These are phyloP conservation scores for Nothobranchius furzeri DNA, from an alignment of 2,113 vertebrate genomes.

Conservation along the genomic window DNA sequence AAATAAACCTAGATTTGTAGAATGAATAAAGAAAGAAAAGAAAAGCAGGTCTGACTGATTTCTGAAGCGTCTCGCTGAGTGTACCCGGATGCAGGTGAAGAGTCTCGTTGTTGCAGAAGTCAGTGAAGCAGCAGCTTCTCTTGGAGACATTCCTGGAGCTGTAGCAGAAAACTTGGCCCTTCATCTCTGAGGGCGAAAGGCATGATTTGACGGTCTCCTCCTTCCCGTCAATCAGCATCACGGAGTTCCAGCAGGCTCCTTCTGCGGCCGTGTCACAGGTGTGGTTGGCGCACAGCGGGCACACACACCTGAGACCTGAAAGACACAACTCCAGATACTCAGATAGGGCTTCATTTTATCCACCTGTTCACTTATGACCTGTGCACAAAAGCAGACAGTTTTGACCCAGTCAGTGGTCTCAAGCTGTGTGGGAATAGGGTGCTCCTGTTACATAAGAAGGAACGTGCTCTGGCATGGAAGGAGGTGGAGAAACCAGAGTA, in stretches of 20 bases:
- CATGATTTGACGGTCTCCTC: slow-evolving; percentile 91
- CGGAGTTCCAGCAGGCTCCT: slow-evolving; percentile 95
- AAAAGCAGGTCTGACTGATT: background rate
- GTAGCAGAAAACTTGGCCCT: slow-evolving; percentile 93
- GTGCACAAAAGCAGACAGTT: too few species aligned
- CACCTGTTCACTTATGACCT: background rate
- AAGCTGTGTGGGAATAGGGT: slow-evolving; percentile 34
- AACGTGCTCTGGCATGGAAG: slow-evolving; percentile 52
- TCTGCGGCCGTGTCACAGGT: slow-evolving; percentile 91
- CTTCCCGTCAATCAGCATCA: slow-evolving; percentile 90
- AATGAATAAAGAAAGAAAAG: background rate
- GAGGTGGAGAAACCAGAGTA: slow-evolving; percentile 62
- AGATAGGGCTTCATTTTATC: background rate
- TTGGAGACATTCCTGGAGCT: slow-evolving; percentile 91
- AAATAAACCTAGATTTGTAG: background rate
- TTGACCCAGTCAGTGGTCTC: slow-evolving; percentile 22
- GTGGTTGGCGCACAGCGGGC: slow-evolving; percentile 90
- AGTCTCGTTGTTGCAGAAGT: slow-evolving; percentile 97
- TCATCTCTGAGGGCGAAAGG: slow-evolving; percentile 87
- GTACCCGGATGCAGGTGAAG: slow-evolving; percentile 86
- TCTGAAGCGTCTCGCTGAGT: background rate
- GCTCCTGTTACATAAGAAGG: slow-evolving; percentile 65
- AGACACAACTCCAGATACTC: slow-evolving; percentile 11
- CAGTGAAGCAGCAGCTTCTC: slow-evolving; percentile 94
- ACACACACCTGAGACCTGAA: slow-evolving; percentile 91